A percentile compares a stretch with the other conserved stretches of the same genome.
These are phyloP conservation scores for Drosophila ogumai DNA, from an alignment of 1,140 invertebrate species.

Conservation along the genomic window DNA sequence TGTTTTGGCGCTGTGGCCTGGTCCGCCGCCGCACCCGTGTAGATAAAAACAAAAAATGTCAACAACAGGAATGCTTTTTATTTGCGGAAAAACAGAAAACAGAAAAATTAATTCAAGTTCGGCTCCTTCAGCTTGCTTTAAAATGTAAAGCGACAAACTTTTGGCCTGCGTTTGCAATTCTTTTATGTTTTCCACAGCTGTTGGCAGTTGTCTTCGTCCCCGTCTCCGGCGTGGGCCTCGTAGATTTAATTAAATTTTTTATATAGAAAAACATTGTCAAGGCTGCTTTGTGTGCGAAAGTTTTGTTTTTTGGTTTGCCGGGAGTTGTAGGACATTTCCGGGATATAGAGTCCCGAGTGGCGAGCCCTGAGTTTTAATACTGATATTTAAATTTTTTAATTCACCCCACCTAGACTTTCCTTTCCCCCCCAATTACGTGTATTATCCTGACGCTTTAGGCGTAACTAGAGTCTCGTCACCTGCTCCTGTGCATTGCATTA, in stretches of 20 bases:
- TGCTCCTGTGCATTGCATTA: slow-evolving; percentile 8
- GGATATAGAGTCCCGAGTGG: slow-evolving; percentile 25
- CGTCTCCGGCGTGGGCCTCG: slow-evolving; percentile 52
- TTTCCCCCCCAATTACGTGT: slow-evolving; percentile 24
- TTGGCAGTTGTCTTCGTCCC: slow-evolving; percentile 35
- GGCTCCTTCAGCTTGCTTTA: slow-evolving; percentile 64
- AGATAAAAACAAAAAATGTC: slow-evolving; percentile 69
- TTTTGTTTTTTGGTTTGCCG: slow-evolving; percentile 22
- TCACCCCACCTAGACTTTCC: slow-evolving; percentile 4
- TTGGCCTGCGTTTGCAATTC: slow-evolving; percentile 39
- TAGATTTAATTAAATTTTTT: slow-evolving; percentile 81
- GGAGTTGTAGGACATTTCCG: slow-evolving; percentile 4
- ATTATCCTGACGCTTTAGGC: slow-evolving; percentile 33
- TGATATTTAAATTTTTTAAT: slow-evolving; percentile 35
- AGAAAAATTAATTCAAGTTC: slow-evolving; percentile 76
- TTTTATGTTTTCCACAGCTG: slow-evolving; percentile 71
- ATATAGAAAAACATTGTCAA: slow-evolving; percentile 47
- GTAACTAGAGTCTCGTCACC: not conserved
- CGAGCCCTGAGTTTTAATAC: slow-evolving; percentile 8
- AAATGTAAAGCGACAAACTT: slow-evolving; percentile 73
- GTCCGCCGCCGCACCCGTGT: slow-evolving; percentile 8
- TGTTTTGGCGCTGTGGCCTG: slow-evolving; percentile 29
- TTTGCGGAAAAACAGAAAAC: slow-evolving; percentile 59
- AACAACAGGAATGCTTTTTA: slow-evolving; percentile 71
- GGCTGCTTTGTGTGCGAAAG: slow-evolving; percentile 46